phyloP scores from a whole-genome alignment of 2,888 invertebrate species.

The Aphidoletes aphidimyza region DNA sequence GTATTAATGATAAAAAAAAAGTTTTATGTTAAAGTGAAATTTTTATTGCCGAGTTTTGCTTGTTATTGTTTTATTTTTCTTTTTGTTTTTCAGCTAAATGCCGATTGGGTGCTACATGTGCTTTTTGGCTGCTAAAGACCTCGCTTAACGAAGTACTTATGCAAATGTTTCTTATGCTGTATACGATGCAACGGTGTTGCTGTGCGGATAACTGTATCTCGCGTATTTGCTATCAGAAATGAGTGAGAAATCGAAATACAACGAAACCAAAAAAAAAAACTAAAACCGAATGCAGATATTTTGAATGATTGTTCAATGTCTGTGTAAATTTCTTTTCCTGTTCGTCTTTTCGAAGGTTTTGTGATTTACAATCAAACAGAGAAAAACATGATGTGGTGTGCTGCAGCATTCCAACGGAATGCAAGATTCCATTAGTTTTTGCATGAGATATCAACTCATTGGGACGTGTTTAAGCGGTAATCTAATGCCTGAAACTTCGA shows the following conservation, averaged over 20 bases:
- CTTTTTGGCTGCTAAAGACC: slow-evolving; percentile 3
- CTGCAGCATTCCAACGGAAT: background rate
- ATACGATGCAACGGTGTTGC: background rate
- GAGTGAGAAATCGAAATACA: slow-evolving; percentile 22
- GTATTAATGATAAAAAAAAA: slow-evolving; percentile 40
- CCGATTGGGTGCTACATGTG: slow-evolving; percentile 30
- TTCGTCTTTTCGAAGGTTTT: background rate
- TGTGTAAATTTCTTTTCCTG: background rate
- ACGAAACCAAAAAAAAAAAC: background rate
- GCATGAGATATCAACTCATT: background rate
- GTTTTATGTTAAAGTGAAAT: slow-evolving; percentile 36
- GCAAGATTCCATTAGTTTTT: too few relatives aligned
- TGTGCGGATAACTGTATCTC: slow-evolving; percentile 13
- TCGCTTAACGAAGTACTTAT: background rate
- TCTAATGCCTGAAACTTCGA: background rate
- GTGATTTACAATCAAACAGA: background rate
- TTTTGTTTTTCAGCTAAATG: background rate
- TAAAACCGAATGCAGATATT: slow-evolving; percentile 6
- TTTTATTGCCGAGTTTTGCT: slow-evolving; percentile 31
- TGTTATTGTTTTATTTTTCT: background rate
- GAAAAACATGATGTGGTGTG: too few relatives aligned
- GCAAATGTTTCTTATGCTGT: background rate
- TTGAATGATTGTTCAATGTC: slow-evolving; percentile 23
- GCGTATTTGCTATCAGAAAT: background rate
- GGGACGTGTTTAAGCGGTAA: background rate